phyloP scores from a whole-genome alignment of 1,140 invertebrate genomes.

The Rhynchophorus ferrugineus region DNA sequence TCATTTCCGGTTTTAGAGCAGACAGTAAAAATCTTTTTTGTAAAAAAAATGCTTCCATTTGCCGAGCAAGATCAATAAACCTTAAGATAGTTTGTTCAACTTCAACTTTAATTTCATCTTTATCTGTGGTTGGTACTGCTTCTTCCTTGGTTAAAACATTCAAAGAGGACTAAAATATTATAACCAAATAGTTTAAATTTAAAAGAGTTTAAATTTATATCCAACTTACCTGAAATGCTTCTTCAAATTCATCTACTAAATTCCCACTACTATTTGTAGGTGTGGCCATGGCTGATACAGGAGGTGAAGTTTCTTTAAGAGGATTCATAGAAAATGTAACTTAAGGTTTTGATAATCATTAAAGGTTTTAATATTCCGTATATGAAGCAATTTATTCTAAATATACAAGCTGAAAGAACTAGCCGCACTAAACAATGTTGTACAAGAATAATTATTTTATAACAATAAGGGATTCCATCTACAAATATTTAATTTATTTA shows the following conservation, averaged over 20 bases:
- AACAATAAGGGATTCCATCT: no score
- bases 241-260: conserved; percentile 77
- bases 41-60: conserved; percentile 91
- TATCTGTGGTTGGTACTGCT: conserved; percentile 61
- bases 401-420: no score
- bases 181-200: no score
- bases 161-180: conserved; percentile 73
- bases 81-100: conserved; percentile 76
- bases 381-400: no score
- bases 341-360: no score
- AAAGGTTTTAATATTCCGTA: no score
- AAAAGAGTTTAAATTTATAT: not conserved
- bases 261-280: conserved; percentile 73
- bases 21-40: conserved; percentile 87
- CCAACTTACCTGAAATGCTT: conserved; percentile 64
- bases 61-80: conserved; percentile 82
- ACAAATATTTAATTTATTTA: no score
- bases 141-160: conserved; percentile 81
- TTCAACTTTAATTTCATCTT: conserved; percentile 75
- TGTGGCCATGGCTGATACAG: conserved; percentile 56
- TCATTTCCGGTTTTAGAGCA: conserved; percentile 82
- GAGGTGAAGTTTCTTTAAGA: conserved; percentile 39
- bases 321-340: conserved; percentile 20
- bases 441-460: no score
- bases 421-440: no score